Percentiles rank a stretch among this genome's conserved stretches.
These are phyloP conservation scores for Julus scandinavius DNA, from an alignment of 2,888 invertebrate genomes.

Conservation along the genomic window DNA sequence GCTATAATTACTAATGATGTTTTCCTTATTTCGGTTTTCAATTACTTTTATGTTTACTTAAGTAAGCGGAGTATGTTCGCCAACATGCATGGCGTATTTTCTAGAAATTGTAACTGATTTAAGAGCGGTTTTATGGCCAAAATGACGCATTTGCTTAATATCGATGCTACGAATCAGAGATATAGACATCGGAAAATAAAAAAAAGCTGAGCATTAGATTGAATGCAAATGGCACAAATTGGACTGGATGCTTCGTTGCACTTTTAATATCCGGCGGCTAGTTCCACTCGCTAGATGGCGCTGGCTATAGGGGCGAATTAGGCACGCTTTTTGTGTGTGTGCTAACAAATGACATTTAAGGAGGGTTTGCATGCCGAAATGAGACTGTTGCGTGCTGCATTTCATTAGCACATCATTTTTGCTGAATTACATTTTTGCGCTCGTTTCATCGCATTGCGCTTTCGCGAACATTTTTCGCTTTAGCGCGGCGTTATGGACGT, in stretches of 20 bases:
- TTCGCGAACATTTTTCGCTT: not conserved
- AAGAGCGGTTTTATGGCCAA: not conserved
- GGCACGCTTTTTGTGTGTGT: not conserved
- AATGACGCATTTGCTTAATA: not conserved
- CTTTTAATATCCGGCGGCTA: conserved; percentile 6
- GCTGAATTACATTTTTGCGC: conserved; percentile 36
- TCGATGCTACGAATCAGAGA: not conserved
- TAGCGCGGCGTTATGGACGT: conserved; percentile 21
- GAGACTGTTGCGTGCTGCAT: conserved; percentile 43
- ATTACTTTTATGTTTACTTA: no score
- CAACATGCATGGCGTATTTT: no score
- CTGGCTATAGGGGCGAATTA: not conserved
- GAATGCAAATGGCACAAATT: conserved; percentile 24
- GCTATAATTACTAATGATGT: no score
- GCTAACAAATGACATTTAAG: conserved; percentile 1
- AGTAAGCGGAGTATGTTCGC: no score
- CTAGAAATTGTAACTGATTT: not conserved
- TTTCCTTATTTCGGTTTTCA: no score
- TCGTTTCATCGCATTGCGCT: conserved; percentile 14
- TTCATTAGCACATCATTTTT: conserved; percentile 43
- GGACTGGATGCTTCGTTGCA: not conserved
- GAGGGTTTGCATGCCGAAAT: conserved; percentile 6
- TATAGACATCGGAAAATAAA: not conserved
- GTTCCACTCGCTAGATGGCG: not conserved
- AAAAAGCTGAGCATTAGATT: not conserved